Evolutionary conservation across 2,113 vertebrate species (phyloP).

Genomic region (Ageneiosus marmoratus): DNA sequence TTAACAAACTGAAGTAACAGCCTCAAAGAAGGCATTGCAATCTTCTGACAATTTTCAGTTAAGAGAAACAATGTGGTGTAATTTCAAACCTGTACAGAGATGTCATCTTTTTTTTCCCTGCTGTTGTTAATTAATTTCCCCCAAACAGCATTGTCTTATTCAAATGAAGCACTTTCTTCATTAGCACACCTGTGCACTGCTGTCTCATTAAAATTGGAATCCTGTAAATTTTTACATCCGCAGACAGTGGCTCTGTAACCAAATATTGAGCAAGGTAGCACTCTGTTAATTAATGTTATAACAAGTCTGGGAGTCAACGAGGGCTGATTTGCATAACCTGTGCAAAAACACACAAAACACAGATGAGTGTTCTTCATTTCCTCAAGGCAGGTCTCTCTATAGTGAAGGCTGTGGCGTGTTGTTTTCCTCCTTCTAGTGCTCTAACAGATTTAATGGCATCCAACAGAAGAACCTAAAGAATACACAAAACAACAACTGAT

Average conservation of each 20-base stretch:
- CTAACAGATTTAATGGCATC: slow-evolving; percentile 27
- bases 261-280: slow-evolving; percentile 80
- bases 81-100: slow-evolving; percentile 51
- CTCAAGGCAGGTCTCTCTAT: slow-evolving; percentile 39
- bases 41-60: slow-evolving; percentile 24
- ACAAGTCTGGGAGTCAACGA: slow-evolving; percentile 56
- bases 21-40: slow-evolving; percentile 37
- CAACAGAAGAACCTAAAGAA: slow-evolving; percentile 26
- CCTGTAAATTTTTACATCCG: slow-evolving; percentile 76
- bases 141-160: slow-evolving; percentile 68
- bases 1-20: slow-evolving; percentile 49
- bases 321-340: slow-evolving; percentile 71
- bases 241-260: slow-evolving; percentile 70
- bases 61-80: slow-evolving; percentile 49
- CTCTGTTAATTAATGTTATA: slow-evolving; percentile 81
- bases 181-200: slow-evolving; percentile 76
- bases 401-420: slow-evolving; percentile 42
- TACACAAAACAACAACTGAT: slow-evolving; percentile 49
- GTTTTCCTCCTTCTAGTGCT: slow-evolving; percentile 53
- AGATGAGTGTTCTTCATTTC: slow-evolving; percentile 44
- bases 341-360: slow-evolving; percentile 56
- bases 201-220: slow-evolving; percentile 75
- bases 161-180: slow-evolving; percentile 69
- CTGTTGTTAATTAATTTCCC: slow-evolving; percentile 64
- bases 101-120: slow-evolving; percentile 49